Evolutionary conservation across 2,888 invertebrate genomes (phyloP).

Genomic region (Lasioglossum figueresi): DNA sequence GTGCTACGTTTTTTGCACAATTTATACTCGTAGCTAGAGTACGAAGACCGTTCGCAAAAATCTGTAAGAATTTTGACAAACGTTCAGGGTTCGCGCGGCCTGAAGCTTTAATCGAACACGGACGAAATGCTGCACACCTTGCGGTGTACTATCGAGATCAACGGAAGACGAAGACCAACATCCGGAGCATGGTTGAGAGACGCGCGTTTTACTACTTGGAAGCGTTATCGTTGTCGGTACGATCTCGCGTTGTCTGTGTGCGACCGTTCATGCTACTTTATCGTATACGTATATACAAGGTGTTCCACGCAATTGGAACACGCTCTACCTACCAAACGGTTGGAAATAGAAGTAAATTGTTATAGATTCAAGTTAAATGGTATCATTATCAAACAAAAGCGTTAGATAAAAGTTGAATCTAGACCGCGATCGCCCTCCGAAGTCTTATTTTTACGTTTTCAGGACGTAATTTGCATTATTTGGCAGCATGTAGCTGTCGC

Average conservation of each 20-base stretch:
- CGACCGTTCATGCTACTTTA: background rate
- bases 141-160: background rate
- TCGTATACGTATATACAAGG: background rate
- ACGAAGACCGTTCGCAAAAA: background rate
- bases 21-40: slow-evolving; percentile 31
- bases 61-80: background rate
- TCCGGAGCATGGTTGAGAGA: background rate
- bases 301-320: too few relatives aligned
- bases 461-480: too few relatives aligned
- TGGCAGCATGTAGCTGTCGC: too few relatives aligned
- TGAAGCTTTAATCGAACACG: background rate
- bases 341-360: too few relatives aligned
- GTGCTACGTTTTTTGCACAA: slow-evolving; percentile 76
- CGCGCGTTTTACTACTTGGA: background rate
- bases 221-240: background rate
- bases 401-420: too few relatives aligned
- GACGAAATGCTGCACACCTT: background rate
- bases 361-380: too few relatives aligned
- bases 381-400: too few relatives aligned
- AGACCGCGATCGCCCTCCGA: too few relatives aligned
- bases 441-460: too few relatives aligned
- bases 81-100: background rate
- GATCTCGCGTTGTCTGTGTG: background rate
- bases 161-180: background rate
- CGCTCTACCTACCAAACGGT: too few relatives aligned